A percentile compares a stretch with the other conserved stretches of the same genome.
Evolutionary conservation across 1,140 invertebrate species (phyloP).

Genomic region (Pseudachorutes palmiensis): DNA sequence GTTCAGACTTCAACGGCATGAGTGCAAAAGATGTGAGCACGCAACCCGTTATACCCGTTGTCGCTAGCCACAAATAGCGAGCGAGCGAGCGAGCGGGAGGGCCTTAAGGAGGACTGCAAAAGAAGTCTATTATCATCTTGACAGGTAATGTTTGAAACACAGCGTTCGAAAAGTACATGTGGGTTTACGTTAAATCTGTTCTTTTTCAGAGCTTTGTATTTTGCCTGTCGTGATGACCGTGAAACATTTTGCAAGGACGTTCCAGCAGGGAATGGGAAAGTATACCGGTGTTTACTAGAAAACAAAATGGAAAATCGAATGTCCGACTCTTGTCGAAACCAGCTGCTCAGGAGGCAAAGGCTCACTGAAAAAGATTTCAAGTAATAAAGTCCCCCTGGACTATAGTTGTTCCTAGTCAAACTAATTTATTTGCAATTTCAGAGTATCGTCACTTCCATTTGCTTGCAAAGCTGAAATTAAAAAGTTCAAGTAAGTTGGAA

Average conservation of each 20-base stretch:
- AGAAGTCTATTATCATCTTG: background rate
- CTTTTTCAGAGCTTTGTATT: constrained; percentile 77
- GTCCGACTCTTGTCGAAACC: constrained; percentile 64
- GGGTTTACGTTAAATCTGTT: constrained; percentile 48
- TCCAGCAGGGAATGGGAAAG: constrained; percentile 60
- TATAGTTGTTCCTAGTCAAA: background rate
- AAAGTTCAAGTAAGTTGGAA: constrained; percentile 51
- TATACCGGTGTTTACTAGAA: constrained; percentile 86
- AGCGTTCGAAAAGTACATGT: background rate
- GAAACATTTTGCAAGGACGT: constrained; percentile 56
- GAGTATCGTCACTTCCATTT: constrained; percentile 44
- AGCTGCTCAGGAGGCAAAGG: constrained; percentile 74
- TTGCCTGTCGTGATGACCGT: constrained; percentile 79
- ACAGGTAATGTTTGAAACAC: background rate
- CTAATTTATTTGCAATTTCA: background rate
- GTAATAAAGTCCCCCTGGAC: constrained; percentile 43
- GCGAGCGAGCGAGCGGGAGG: too few species aligned
- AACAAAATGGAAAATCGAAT: constrained; percentile 68
- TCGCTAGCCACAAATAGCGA: too few species aligned
- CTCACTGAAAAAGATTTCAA: constrained; percentile 82
- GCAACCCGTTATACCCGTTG: too few species aligned
- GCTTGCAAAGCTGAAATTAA: constrained; percentile 86
- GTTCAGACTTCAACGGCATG: too few species aligned
- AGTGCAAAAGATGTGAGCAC: too few species aligned
- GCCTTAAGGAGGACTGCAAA: too few species aligned